phyloP scores from a whole-genome alignment of 2,113 vertebrate species.

The Microcebus jonahi region DNA sequence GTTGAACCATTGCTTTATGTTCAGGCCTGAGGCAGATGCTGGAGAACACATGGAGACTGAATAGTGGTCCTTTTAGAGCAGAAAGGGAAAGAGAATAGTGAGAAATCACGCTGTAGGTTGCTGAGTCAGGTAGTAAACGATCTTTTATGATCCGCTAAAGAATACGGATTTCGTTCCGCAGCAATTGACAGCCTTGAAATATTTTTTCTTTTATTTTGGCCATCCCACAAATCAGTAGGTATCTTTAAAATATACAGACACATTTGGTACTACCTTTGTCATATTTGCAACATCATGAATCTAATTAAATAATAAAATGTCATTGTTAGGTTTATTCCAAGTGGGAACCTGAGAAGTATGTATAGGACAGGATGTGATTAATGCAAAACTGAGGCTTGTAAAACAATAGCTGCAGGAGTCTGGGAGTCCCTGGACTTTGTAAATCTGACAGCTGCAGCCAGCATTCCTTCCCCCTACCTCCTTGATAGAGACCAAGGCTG shows the following conservation, averaged over 20 bases:
- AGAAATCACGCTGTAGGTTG: neutral
- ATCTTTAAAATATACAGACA: neutral
- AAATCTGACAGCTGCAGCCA: no score
- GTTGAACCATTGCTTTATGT: neutral
- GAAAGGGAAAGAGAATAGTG: neutral
- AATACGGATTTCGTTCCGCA: neutral
- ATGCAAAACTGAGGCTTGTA: no score
- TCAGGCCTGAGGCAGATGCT: neutral
- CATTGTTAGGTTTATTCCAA: neutral
- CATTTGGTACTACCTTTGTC: neutral
- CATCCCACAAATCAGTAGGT: neutral
- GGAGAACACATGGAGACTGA: neutral
- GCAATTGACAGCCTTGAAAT: neutral
- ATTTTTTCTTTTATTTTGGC: neutral
- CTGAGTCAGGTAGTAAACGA: neutral
- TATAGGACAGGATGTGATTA: no score
- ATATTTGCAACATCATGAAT: neutral
- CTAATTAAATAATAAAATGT: conserved; percentile 32
- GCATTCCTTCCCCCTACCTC: no score
- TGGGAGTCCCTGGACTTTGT: no score
- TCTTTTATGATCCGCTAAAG: conserved; percentile 17
- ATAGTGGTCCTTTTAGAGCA: neutral
- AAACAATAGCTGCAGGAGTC: no score
- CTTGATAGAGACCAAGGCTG: no score
- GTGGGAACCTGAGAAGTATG: no score